Base-by-base conservation (phyloP, 1,140 invertebrate species). In the Aphelenchoides avenae region DNA sequence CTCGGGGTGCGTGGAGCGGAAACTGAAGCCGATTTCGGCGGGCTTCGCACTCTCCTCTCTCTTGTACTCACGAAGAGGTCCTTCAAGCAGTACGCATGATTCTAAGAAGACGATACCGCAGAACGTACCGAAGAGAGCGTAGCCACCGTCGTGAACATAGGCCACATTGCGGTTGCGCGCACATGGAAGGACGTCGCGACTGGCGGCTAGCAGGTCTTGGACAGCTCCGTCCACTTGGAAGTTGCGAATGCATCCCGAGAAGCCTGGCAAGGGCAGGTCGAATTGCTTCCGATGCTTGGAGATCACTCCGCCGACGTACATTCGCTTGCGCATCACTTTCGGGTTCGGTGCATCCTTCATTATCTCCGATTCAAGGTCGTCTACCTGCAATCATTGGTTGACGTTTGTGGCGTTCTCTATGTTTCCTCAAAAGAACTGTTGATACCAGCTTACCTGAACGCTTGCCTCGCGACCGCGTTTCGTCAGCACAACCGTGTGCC, bases 251-350 rank as follows among this genome's bases (percentile, higher is more conserved):
- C 71, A 77, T 2, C 73, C 73, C 48, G 62, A 48, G 26, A 69
- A 72, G 13, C 65, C 65, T 20, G 60, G 30, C 40, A 51, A 43
- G 18, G 41, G 43, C 52, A 46, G 26, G 31, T 65, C 39, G 37
- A 70, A 70, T 29, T 47, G 20, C 26, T 51, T 51, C 41, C 68
- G 34, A 27, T 75, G 73, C 52, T 60, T 69, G 7, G 68, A 74
- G 37, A 75, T 73, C 18, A 75, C 69, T 30, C 73, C 73, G 26
- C 73, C 73, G n/a, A 75, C 62, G 50, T 61, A 75, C 68, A 75
- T 70, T 40, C 74, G 20, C 24, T 64, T 61, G 20, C 55, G 50
- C 64, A 73, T 75, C 9, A 75, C 73, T 33, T 71, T 65, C 13
- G 72, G 70, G 26, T 50, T 56, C 5, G 74, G 72, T 26, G 46